A percentile compares a stretch with the other conserved stretches of the same genome.
Conservation (phyloP, 2,113 vertebrate species). For the Candoia aspera region DNA sequence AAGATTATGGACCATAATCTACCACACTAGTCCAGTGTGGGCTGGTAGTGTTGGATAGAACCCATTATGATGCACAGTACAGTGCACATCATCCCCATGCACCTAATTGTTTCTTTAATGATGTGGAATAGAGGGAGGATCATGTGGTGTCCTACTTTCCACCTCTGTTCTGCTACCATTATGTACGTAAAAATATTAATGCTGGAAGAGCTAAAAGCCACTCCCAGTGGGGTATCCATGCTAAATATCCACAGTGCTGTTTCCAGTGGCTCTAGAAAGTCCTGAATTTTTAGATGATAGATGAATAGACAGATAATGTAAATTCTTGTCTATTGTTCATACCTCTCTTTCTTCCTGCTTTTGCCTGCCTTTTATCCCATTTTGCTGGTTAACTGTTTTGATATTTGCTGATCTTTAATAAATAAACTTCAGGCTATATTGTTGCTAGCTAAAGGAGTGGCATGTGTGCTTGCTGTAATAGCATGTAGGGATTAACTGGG, state of each 20-base stretch:
- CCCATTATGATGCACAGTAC: neutral
- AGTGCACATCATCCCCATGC: neutral
- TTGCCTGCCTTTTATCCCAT: neutral
- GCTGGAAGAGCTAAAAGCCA: neutral
- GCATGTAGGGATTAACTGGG: neutral
- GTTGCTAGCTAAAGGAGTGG: neutral
- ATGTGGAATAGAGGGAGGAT: neutral
- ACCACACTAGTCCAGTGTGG: neutral
- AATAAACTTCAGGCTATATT: neutral
- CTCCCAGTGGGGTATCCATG: neutral
- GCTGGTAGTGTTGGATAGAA: neutral
- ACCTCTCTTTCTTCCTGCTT: neutral
- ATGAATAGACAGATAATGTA: neutral
- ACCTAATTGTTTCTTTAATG: neutral
- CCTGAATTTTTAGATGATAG: neutral
- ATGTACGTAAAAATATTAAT: neutral
- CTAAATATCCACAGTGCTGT: neutral
- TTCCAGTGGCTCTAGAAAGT: neutral
- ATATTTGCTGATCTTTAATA: neutral
- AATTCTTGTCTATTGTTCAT: neutral
- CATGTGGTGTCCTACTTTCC: neutral
- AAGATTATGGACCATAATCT: neutral
- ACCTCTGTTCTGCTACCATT: neutral
- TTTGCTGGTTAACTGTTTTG: neutral
- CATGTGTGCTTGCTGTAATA: neutral